These are phyloP conservation scores for Ondatra zibethicus DNA, from an alignment of 2,113 vertebrate genomes.

Conservation along the genomic window DNA sequence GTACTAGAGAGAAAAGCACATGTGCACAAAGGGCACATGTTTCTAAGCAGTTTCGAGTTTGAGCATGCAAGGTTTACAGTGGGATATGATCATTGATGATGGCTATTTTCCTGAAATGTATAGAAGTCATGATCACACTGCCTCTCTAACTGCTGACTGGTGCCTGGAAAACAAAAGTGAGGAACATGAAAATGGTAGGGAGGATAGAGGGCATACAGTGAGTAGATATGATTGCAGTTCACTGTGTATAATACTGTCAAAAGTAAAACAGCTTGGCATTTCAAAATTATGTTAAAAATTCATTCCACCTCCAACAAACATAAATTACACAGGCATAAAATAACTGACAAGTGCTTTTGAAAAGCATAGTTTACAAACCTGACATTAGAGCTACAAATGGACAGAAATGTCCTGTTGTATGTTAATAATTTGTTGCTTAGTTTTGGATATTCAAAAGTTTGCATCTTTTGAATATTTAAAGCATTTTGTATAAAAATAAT, in stretches of 20 bases:
- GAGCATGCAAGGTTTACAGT: not conserved
- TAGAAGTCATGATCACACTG: not conserved
- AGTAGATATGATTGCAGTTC: not conserved
- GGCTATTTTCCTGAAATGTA: not conserved
- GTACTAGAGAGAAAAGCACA: not conserved
- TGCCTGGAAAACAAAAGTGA: not conserved
- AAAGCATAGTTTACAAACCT: not conserved
- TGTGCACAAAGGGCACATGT: not conserved
- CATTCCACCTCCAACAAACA: not conserved
- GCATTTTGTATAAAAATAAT: slow-evolving; percentile 30
- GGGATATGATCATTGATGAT: not conserved
- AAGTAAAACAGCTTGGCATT: not conserved
- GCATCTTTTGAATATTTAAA: not conserved
- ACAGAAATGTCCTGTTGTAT: not conserved
- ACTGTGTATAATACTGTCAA: not conserved
- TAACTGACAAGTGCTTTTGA: not conserved
- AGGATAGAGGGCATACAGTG: not conserved
- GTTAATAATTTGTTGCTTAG: not conserved
- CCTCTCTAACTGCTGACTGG: not conserved
- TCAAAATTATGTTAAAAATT: slow-evolving; percentile 15
- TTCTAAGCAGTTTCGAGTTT: not conserved
- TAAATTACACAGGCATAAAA: slow-evolving; percentile 12
- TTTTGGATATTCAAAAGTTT: not conserved
- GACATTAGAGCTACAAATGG: not conserved
- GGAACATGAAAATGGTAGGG: not conserved